Percentiles rank a stretch among this genome's conserved stretches.
Evolutionary conservation across 2,113 vertebrate genomes (phyloP).

Genomic region (Cyphomyrus discorhynchus): DNA sequence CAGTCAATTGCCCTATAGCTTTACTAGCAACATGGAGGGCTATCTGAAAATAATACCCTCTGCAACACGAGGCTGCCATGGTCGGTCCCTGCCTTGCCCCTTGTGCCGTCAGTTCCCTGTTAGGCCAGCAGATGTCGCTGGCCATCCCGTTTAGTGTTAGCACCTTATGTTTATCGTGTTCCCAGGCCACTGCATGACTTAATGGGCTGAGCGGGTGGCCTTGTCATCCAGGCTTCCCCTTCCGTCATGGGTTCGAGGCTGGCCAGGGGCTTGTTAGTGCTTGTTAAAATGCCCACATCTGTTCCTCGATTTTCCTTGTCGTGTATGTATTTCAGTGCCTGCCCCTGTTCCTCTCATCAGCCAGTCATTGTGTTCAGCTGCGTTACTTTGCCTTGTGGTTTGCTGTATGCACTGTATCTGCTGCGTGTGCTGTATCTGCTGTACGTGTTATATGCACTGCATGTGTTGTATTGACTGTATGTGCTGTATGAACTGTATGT

Average conservation of each 20-base stretch:
- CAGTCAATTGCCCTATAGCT: background rate
- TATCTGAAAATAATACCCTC: background rate
- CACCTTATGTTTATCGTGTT: background rate
- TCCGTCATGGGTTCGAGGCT: background rate
- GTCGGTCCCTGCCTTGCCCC: background rate
- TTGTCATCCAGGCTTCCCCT: background rate
- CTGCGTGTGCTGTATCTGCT: too few relatives aligned
- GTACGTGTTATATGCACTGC: too few relatives aligned
- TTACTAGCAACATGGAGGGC: background rate
- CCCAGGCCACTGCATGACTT: background rate
- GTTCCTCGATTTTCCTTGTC: background rate
- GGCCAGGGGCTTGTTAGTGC: background rate
- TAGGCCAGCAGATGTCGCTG: background rate
- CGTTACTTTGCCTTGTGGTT: background rate
- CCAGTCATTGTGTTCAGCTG: background rate
- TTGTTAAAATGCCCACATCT: background rate
- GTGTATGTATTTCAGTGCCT: background rate
- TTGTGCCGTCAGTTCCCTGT: background rate
- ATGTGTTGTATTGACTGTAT: too few relatives aligned
- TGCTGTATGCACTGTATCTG: background rate
- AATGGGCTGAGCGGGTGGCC: background rate
- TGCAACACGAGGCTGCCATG: background rate
- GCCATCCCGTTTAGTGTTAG: background rate
- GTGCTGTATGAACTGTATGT: too few relatives aligned
- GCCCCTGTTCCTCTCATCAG: background rate